Evolutionary conservation across 1,140 invertebrate genomes (phyloP), one percentile per base, ranked within the genome.

Genomic region (Aplysia californica): DNA sequence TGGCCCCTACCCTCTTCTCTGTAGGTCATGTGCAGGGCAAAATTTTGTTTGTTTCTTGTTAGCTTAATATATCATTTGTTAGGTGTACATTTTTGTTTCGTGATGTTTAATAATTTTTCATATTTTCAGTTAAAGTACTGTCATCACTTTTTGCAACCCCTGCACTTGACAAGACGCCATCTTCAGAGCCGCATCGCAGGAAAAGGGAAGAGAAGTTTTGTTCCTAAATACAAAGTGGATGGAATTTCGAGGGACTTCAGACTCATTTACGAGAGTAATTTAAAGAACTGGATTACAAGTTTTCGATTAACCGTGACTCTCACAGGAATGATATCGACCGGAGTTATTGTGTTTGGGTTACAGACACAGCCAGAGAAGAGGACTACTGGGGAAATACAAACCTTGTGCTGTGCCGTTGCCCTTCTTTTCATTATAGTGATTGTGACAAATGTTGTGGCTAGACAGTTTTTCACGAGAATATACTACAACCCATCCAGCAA

Each of bases 201-300:
- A n/a, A n/a, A n/a, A n/a, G n/a, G n/a, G n/a, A n/a, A n/a, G n/a
- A n/a, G n/a, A n/a, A n/a, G n/a, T n/a, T n/a, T n/a, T n/a, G n/a
- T n/a, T n/a, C 31, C 68, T 35, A 39, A 35, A 15, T 3, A 56
- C 23, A 3, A 4, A 1, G 55, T 41, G 68, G 70, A 73, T 39
- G 10, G 41, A 23, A 38, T 73, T 35, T 29, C 70, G 10, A 3
- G 31, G 29, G 55, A 73, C 0, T 73, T 38, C 10, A 26, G 33
- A 1, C 20, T 61, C 1, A 26, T 73, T 39, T 73, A 61, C 35
- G 58, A 73, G 4, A 59, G 35, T 18, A 2, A n/a, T 21, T 18
- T 73, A 1, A 70, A 56, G 26, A 55, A 70, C 23, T 70, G 68
- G 68, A 50, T 70, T 26, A 31, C 29, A 35, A 33, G 44, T 3